phyloP scores from a whole-genome alignment of 2,888 invertebrate species.

The Metopia argyrocephala region DNA sequence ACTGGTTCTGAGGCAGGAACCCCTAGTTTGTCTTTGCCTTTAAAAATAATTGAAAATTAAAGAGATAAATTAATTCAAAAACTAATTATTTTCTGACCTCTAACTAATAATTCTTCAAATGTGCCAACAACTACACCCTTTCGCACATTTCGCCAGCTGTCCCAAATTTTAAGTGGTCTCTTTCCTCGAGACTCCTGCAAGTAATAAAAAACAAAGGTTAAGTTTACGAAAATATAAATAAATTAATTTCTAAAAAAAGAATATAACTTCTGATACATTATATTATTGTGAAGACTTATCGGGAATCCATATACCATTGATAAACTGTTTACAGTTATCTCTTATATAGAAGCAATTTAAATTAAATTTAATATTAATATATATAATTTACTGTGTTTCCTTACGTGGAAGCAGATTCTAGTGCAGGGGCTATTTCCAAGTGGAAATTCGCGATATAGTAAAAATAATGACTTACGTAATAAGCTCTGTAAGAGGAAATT shows the following conservation, averaged over 20 bases:
- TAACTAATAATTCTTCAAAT: constrained; percentile 91
- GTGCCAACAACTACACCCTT: constrained; percentile 95
- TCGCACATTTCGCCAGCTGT: constrained; percentile 94
- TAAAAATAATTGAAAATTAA: constrained; percentile 15
- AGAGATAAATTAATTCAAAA: neutral
- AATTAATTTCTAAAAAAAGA: neutral
- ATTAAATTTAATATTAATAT: no score
- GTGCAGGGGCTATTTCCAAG: no score
- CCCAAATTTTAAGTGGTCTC: constrained; percentile 98
- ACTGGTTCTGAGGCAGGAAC: constrained; percentile 92
- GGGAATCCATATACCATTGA: no score
- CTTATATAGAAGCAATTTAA: no score
- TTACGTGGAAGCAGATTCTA: no score
- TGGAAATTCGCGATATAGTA: no score
- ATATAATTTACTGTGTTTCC: no score
- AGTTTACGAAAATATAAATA: neutral
- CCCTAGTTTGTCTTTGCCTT: constrained; percentile 93
- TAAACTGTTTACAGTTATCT: no score
- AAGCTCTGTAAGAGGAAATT: no score
- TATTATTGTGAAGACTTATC: no score
- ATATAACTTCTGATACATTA: no score
- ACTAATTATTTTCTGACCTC: constrained; percentile 81
- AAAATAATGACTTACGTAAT: no score
- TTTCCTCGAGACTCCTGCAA: constrained; percentile 95
- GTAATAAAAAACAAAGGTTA: neutral